A percentile compares a stretch with the other conserved stretches of the same genome.
phyloP scores from a whole-genome alignment of 2,888 invertebrate species.

The Dexiosoma caninum region DNA sequence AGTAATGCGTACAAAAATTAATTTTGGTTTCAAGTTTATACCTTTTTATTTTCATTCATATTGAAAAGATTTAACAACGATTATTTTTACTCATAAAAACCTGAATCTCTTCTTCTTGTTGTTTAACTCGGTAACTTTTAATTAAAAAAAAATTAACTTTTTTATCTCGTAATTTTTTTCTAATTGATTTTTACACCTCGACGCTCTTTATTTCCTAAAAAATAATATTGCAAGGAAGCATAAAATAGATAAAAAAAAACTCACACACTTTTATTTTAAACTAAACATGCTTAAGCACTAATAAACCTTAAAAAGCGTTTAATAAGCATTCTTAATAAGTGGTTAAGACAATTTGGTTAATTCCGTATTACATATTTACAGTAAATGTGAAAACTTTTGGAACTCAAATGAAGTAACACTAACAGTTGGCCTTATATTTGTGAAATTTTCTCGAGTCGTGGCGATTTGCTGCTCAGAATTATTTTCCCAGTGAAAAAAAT shows the following conservation, averaged over 20 bases:
- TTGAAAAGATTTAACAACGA: not conserved
- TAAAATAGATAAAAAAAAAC: not conserved
- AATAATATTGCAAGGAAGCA: not conserved
- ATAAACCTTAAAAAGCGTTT: slow-evolving; percentile 48
- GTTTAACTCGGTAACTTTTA: not conserved
- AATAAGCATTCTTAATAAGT: slow-evolving; percentile 28
- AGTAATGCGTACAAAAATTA: not conserved
- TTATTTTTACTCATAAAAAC: not conserved
- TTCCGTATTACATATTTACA: too few relatives aligned
- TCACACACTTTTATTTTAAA: slow-evolving; percentile 5
- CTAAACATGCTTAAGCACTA: slow-evolving; percentile 41
- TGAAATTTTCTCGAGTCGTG: too few relatives aligned
- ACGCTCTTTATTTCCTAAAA: not conserved
- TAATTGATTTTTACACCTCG: not conserved
- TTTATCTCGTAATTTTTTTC: not conserved
- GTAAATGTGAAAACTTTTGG: not conserved
- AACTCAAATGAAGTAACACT: not conserved
- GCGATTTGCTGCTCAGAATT: too few relatives aligned
- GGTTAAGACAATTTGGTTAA: not conserved
- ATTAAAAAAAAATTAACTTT: not conserved
- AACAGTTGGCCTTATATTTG: too few relatives aligned
- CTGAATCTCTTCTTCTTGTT: too few relatives aligned
- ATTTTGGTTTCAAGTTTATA: not conserved
- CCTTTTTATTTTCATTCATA: too few relatives aligned
- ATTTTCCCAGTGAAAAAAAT: too few relatives aligned